Evolutionary conservation across 2,888 invertebrate genomes (phyloP).

Genomic region (Parapristionchus giblindavisi): DNA sequence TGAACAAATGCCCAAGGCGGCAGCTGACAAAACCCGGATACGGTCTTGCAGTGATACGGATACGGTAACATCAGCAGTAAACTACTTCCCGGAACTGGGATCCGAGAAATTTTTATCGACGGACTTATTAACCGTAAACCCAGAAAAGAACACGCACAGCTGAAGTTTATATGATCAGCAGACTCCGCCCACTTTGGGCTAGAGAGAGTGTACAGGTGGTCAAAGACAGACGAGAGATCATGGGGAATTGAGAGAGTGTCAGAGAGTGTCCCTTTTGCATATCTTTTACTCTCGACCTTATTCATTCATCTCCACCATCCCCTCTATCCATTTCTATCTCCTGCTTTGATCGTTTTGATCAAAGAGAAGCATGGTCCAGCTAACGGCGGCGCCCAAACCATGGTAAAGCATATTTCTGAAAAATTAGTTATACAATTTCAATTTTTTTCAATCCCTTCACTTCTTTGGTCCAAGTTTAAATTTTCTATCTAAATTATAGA

Average conservation of each 20-base stretch:
- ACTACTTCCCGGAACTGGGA: too few relatives aligned
- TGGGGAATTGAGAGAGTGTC: slow-evolving; percentile 1
- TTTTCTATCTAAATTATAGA: not conserved
- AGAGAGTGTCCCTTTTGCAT: not conserved
- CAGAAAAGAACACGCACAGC: too few relatives aligned
- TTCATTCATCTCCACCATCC: not conserved
- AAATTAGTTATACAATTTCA: too few relatives aligned
- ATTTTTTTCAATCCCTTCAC: slow-evolving; percentile 23
- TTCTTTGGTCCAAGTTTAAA: not conserved
- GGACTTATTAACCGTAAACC: too few relatives aligned
- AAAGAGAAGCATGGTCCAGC: slow-evolving; percentile 45
- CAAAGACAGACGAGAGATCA: slow-evolving; percentile 13
- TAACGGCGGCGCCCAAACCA: slow-evolving; percentile 54
- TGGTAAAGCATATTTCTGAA: slow-evolving; percentile 45
- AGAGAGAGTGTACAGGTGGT: not conserved
- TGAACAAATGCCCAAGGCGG: too few relatives aligned
- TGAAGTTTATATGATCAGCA: too few relatives aligned
- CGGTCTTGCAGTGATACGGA: too few relatives aligned
- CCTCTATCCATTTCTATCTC: not conserved
- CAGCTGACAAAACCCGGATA: too few relatives aligned
- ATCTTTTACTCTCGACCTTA: not conserved
- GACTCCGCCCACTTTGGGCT: not conserved
- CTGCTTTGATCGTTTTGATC: too few relatives aligned
- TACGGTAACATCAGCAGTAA: too few relatives aligned
- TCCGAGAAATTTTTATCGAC: too few relatives aligned